Evolutionary conservation across 2,888 invertebrate species (phyloP).

Genomic region (Ecliptopera silaceata): DNA sequence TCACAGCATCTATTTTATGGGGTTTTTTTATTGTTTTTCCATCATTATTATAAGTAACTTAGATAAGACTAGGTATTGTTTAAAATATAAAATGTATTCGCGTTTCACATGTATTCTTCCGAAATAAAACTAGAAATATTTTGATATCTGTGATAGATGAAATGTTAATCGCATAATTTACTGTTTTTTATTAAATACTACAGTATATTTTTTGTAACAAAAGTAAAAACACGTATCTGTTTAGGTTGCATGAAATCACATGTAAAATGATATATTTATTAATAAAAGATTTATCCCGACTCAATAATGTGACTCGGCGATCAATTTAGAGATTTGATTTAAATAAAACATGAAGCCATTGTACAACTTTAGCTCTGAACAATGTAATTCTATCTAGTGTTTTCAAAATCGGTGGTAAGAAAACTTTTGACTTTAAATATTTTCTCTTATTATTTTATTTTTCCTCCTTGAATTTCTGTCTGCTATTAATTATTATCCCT

Average conservation of each 20-base stretch:
- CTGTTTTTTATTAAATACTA: neutral
- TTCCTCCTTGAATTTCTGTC: too few relatives aligned
- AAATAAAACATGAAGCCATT: neutral
- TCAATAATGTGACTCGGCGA: too few relatives aligned
- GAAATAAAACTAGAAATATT: slow-evolving; percentile 10
- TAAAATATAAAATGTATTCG: neutral
- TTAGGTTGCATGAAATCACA: slow-evolving; percentile 8
- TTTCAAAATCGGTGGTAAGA: neutral
- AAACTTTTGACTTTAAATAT: too few relatives aligned
- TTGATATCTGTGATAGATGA: slow-evolving; percentile 9
- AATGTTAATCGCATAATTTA: slow-evolving; percentile 6
- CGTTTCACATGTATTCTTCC: slow-evolving; percentile 5
- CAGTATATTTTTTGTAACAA: neutral
- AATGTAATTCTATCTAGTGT: neutral
- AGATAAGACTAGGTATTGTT: neutral
- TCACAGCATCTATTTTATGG: slow-evolving; percentile 21
- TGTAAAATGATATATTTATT: slow-evolving; percentile 1
- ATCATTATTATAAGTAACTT: slow-evolving; percentile 17
- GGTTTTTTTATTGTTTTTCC: slow-evolving; percentile 39
- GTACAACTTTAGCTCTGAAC: neutral
- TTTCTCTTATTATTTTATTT: too few relatives aligned
- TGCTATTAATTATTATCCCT: too few relatives aligned
- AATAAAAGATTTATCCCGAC: too few relatives aligned
- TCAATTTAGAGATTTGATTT: neutral
- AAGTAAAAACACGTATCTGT: neutral